Evolutionary conservation across 2,888 invertebrate species (phyloP).

Genomic region (Eristalis intricaria): DNA sequence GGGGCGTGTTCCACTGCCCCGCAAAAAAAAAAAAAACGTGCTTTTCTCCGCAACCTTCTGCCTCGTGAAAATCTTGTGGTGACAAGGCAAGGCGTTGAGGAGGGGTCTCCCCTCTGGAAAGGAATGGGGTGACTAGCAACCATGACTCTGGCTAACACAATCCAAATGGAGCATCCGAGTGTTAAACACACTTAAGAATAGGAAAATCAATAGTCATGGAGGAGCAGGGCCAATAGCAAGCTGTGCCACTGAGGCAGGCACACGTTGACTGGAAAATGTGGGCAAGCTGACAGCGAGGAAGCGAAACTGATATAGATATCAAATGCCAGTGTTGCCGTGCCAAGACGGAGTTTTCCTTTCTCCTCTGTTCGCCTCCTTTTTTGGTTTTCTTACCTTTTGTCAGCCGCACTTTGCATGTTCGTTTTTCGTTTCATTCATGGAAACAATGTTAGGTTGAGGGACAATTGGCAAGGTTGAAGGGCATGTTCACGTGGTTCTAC

Average conservation of each 20-base stretch:
- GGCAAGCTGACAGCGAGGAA: constrained; percentile 13
- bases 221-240: constrained; percentile 61
- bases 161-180: constrained; percentile 50
- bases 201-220: constrained; percentile 62
- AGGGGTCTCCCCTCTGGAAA: not conserved
- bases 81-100: not conserved
- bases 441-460: constrained; percentile 41
- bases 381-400: not conserved
- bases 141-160: constrained; percentile 50
- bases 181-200: constrained; percentile 53
- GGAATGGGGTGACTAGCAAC: constrained; percentile 32
- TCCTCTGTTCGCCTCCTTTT: not conserved
- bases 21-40: not conserved
- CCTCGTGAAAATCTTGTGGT: not conserved
- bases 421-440: constrained; percentile 34
- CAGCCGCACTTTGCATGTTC: not conserved
- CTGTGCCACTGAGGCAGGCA: constrained; percentile 23
- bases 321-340: constrained; percentile 30
- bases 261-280: constrained; percentile 46
- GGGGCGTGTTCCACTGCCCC: not conserved
- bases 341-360: not conserved
- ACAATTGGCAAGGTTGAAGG: constrained; percentile 21
- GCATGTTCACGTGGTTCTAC: constrained; percentile 40
- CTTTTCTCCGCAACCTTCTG: not conserved
- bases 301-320: constrained; percentile 47